Conservation (phyloP, 2,888 invertebrate genomes). For the Cheilosia vernalis region DNA sequence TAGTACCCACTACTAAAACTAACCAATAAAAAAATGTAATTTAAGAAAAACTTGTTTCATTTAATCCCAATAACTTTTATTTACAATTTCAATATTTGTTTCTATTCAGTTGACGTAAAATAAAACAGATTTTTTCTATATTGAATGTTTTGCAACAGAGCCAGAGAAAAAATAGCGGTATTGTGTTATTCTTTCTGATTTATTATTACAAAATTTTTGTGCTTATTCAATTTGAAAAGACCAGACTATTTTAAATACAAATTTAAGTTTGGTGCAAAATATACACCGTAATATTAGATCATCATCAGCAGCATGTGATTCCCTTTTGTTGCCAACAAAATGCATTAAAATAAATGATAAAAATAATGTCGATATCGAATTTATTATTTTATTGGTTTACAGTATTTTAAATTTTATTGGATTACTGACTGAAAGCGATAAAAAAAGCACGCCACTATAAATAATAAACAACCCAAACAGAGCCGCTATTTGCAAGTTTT, state of each 20-base stretch:
- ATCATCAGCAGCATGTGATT: constrained; percentile 25
- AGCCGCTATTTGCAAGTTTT: constrained; percentile 30
- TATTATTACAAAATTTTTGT: too few species aligned
- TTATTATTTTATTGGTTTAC: constrained; percentile 40
- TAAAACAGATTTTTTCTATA: too few species aligned
- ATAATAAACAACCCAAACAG: constrained; percentile 19
- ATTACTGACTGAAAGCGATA: constrained; percentile 28
- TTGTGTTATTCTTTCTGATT: too few species aligned
- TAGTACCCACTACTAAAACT: too few species aligned
- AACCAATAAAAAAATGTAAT: too few species aligned
- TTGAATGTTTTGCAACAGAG: too few species aligned
- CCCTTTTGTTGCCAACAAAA: neutral
- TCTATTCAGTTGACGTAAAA: too few species aligned
- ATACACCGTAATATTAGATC: constrained; percentile 7
- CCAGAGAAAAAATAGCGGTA: too few species aligned
- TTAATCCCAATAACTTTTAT: too few species aligned
- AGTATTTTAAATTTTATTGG: constrained; percentile 11
- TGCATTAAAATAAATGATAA: constrained; percentile 18
- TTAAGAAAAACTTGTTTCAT: too few species aligned
- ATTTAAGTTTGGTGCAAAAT: constrained; percentile 29
- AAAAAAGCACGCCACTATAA: constrained; percentile 21
- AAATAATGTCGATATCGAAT: neutral
- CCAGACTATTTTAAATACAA: constrained; percentile 41
- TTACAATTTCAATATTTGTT: too few species aligned
- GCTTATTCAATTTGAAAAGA: constrained; percentile 30